Base-by-base conservation (phyloP, 2,113 vertebrate genomes). In the Fregata magnificens region DNA sequence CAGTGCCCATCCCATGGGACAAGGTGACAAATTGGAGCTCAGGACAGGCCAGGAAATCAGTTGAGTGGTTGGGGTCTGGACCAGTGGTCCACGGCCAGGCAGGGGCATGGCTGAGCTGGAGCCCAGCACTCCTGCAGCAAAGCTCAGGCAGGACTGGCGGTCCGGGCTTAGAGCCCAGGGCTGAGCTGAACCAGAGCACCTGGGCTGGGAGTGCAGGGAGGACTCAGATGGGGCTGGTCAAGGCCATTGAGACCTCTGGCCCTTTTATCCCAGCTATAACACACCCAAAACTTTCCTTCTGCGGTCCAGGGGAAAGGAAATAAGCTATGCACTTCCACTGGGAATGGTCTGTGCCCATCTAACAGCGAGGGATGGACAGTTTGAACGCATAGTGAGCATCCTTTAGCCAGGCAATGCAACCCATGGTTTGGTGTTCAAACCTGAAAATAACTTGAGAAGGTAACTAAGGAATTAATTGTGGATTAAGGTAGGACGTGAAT, bases 361-460 rank as follows among this genome's bases (percentile, higher is more conserved):
- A 24, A 58, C 0, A 55, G 28, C 38, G 22, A 67, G 47, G 19
- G 22, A 32, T 8, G 32, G 21, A 21, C 16, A 28, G 19, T 36
- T 21, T 26, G 40, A 82, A 70, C 1, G 2, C 17, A 26, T 0
- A 56, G 36, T 3, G 16, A 73, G 53, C 61, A 28, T 40, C 77
- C 22, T 45, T 40, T 14, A 80, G 50, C 40, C 62, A 80, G 26
- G 40, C 42, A 80, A 36, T 15, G 28, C 32, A 38, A 78, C 42
- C 36, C 28, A 12, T 2, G 7, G n/a, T 15, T 56, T 80, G 67
- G 7, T 16, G 42, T 56, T 92, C 73, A 81, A 84, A 71, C 16
- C 47, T n/a, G 72, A 87, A 87, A 87, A 90, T 62, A 80, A 58
- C 58, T 81, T 84, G 82, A 71, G 29, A 71, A 80, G 59, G 28